Base-by-base conservation (phyloP, 2,888 invertebrate genomes). In the Habrosyne pyritoides region DNA sequence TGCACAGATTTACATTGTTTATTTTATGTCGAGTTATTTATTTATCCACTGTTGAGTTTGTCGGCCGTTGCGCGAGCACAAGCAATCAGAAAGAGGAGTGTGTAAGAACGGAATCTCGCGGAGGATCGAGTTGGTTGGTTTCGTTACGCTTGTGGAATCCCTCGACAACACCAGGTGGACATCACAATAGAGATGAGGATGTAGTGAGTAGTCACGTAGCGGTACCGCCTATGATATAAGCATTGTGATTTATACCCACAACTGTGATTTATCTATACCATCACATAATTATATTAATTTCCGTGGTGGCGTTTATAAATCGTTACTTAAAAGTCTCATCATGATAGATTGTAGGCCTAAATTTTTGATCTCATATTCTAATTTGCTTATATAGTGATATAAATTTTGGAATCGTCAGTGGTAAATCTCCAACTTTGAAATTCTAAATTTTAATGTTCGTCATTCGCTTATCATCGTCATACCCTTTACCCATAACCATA, bases 361-460 rank as follows among this genome's bases (percentile, higher is more conserved):
- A 88, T 85, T 87, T 90, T 90, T 92, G 92, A 92, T 92, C 92
- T 92, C 92, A 92, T 91, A 91, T 89, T 91, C 91, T 92, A 87
- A 91, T 92, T 91, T 91, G 91, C 91, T 91, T 91, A n/a, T 91
- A n/a, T 33, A 92, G 91, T 89, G 86, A 86, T 91, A 42, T 42
- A 89, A 84, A 81, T 83, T 88, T 90, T 83, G 87, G 87, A 85
- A 86, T 84, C 77, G 82, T 85, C 82, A 87, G 85, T 83, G 84
- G 85, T 86, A 83, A 86, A 84, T 84, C 82, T 85, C 83, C 84
- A 83, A 84, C 72, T 80, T 77, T 79, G 78, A 91, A 91, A 91
- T 90, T 91, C 90, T 87, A 91, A 91, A 90, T 91, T 87, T 78
- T 77, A 77, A 84, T 78, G 81, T 83, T 84, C 75, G 79, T 85